phyloP scores from a whole-genome alignment of 2,888 invertebrate species.

The Drosophila greeni region DNA sequence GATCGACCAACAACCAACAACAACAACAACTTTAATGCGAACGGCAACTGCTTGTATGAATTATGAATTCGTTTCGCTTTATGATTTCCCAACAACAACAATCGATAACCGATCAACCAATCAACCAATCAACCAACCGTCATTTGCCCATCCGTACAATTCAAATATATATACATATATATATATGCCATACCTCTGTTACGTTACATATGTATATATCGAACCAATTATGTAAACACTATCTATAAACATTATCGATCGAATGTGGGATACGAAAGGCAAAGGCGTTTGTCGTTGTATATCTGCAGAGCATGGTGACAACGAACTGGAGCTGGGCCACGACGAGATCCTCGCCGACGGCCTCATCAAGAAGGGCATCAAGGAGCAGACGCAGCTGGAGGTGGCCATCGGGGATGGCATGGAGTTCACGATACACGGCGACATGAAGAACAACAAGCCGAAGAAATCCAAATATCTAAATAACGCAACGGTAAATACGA shows the following conservation, averaged over 20 bases:
- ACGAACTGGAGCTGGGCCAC: constrained; percentile 83
- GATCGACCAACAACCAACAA: constrained; percentile 49
- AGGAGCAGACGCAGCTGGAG: constrained; percentile 92
- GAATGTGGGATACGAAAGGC: constrained; percentile 78
- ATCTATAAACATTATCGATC: constrained; percentile 38
- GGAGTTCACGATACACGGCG: constrained; percentile 96
- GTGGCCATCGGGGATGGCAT: constrained; percentile 95
- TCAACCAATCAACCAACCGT: too few relatives aligned
- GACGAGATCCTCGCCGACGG: constrained; percentile 90
- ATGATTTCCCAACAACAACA: constrained; percentile 62
- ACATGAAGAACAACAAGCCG: constrained; percentile 88
- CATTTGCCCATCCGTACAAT: constrained; percentile 36
- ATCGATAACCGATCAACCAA: constrained; percentile 51
- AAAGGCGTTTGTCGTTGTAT: constrained; percentile 83
- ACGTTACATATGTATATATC: constrained; percentile 41
- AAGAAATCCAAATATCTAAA: constrained; percentile 90
- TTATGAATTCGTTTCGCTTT: constrained; percentile 58
- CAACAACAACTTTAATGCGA: constrained; percentile 62
- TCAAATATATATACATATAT: constrained; percentile 25
- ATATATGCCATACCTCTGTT: constrained; percentile 34
- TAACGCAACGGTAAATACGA: constrained; percentile 83
- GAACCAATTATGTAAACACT: constrained; percentile 37
- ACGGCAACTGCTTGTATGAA: constrained; percentile 67
- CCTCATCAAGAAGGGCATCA: constrained; percentile 91
- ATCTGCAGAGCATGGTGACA: constrained; percentile 84